Base-by-base conservation (phyloP, 2,797 vertebrate genomes). In the Acanthurus tractus region DNA sequence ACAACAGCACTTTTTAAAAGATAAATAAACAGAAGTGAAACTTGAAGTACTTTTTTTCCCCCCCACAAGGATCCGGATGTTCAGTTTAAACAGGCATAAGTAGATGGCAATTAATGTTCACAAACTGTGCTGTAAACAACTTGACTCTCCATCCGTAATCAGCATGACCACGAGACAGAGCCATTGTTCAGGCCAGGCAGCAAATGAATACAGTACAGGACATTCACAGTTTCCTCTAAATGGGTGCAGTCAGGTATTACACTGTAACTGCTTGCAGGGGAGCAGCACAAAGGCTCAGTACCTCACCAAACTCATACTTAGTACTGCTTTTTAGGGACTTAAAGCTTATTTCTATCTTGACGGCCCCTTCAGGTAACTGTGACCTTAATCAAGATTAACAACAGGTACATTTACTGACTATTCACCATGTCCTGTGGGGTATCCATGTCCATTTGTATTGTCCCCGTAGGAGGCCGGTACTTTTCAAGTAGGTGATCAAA, bases 151-250 rank as follows among this genome's bases (percentile, higher is more conserved):
- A 64, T 75, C 76, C 40, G 18, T 62, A 77, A 64, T 70, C 44
- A 4, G 55, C 61, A 45, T 69, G 57, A 77, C 50, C 55, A 36
- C 4, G 17, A 81, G 76, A 82, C 50, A 44, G 62, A 48, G 29
- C 81, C 54, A 92, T 92, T 92, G 87, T 91, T 89, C 74, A 73
- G 62, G 38, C 62, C 25, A 3, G 72, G 63, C 58, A 70, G 53
- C 46, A 64, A 78, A 65, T 79, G 55, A 71, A 84, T 46, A 40
- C 63, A 77, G 58, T 49, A 69, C 61, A 88, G 80, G 81, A 85
- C 59, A 67, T 56, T 62, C 67, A 25, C 56, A 58, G 63, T 81
- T 90, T 89, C 85, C 85, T 89, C 73, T 53, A 61, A 63, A 84
- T 56, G 38, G 52, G 40, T 58, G 56, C 62, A 64, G 79, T 63